Evolutionary conservation across 2,888 invertebrate genomes (phyloP).

Genomic region (Melieria omissa): DNA sequence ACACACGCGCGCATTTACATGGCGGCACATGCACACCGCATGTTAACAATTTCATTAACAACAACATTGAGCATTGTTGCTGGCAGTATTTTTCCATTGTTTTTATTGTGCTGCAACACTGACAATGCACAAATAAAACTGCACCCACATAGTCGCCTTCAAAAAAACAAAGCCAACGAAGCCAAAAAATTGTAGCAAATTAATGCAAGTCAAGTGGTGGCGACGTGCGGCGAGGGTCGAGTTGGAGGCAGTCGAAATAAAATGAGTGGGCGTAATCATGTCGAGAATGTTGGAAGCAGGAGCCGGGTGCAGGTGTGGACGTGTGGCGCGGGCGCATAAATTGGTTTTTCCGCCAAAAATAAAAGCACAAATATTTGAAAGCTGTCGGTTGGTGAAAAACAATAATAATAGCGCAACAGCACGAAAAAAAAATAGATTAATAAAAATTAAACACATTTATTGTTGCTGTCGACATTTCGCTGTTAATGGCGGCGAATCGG

Average conservation of each 20-base stretch:
- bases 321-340: not conserved
- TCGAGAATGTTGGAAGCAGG: not conserved
- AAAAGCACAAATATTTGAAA: conserved; percentile 15
- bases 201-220: conserved; percentile 24
- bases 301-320: not conserved
- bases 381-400: conserved; percentile 10
- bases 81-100: not conserved
- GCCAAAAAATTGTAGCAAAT: conserved; percentile 35
- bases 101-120: not conserved
- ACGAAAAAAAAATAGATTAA: conserved; percentile 23
- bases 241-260: conserved; percentile 3
- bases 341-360: conserved; percentile 16
- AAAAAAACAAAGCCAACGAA: conserved; percentile 41
- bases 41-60: conserved; percentile 31
- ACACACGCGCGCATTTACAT: not conserved
- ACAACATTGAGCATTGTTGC: not conserved
- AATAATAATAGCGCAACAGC: conserved; percentile 18
- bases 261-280: not conserved
- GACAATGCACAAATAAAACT: not conserved
- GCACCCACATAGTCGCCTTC: not conserved
- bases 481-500: conserved; percentile 21
- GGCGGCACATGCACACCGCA: not conserved
- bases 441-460: conserved; percentile 9
- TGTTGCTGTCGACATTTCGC: not conserved
- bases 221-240: not conserved